Evolutionary conservation across 2,888 invertebrate genomes (phyloP), one percentile per base, ranked within the genome.

Genomic region (Drosophila nigritarsus): DNA sequence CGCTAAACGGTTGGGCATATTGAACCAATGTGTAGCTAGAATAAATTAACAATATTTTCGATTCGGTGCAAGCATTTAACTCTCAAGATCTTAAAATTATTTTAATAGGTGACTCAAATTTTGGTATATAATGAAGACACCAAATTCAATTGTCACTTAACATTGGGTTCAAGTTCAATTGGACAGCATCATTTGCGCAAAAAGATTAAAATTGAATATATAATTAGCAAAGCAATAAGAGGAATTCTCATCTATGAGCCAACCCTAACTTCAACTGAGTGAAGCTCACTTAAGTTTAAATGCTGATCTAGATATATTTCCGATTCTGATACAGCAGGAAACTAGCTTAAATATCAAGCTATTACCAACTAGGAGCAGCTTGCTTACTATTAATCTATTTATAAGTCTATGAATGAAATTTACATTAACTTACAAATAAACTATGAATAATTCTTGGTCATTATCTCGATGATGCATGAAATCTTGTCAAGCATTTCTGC

Each of bases 121-220:
- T 65, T 58, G 13, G 29, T 4, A 30, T n/a, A 27, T 48, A 76
- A 85, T 89, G 63, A 80, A 89, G 85, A 82, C 76, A 89, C 78
- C 70, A 60, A 48, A 48, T 45, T 72, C 72, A 85, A 85, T 87
- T 87, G 75, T 75, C 85, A 82, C 61, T 87, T 87, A 73, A 85
- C 85, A 73, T 58, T 34, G 64, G 38, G 89, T 81, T 84, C 89
- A 84, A 84, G 89, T 73, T 78, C 84, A 84, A 83, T 84, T 78
- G 64, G 75, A 48, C 69, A 58, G 53, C 56, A 64, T 30, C 42
- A 53, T 69, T 48, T 32, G 18, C 32, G 13, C 9, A 29, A 50
- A 65, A 32, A 64, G 50, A 73, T 66, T 62, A 50, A 40, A 18
- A 20, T 24, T 24, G 13, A 49, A 42, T 49, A 18, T n/a, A 11